Conservation (phyloP, 2,888 invertebrate genomes). For the Pristionchus exspectatus region DNA sequence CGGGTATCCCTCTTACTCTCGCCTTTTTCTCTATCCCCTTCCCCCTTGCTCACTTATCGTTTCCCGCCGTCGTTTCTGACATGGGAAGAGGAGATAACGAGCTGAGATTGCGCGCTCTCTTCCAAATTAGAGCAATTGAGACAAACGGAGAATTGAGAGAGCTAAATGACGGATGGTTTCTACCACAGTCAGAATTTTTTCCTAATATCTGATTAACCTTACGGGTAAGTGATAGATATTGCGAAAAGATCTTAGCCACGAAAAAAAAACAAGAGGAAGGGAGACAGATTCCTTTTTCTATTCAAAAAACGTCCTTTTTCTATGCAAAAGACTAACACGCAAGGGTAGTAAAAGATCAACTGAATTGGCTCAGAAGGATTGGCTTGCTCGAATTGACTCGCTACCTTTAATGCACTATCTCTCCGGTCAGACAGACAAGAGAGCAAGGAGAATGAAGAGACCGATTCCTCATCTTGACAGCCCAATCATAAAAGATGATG, state of each 20-base stretch:
- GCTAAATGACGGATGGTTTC: too few species aligned
- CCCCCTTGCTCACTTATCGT: neutral
- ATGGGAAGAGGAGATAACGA: neutral
- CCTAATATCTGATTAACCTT: too few species aligned
- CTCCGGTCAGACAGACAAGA: too few species aligned
- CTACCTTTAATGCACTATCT: too few species aligned
- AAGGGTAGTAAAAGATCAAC: neutral
- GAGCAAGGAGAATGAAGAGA: too few species aligned
- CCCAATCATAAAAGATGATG: too few species aligned
- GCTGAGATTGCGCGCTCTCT: too few species aligned
- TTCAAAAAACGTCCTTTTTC: neutral
- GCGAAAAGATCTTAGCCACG: too few species aligned
- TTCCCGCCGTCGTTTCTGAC: neutral
- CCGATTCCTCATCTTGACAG: too few species aligned
- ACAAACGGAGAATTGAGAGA: neutral
- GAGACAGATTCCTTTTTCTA: neutral
- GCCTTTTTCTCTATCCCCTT: neutral
- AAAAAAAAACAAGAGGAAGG: too few species aligned
- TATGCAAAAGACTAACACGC: neutral
- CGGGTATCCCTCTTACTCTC: neutral
- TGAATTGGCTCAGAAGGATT: neutral
- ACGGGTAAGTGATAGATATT: too few species aligned
- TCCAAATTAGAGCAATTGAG: neutral
- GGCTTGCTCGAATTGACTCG: neutral
- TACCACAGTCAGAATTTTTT: too few species aligned